Base-by-base conservation (phyloP, 2,888 invertebrate species). In the Philaethria dido region DNA sequence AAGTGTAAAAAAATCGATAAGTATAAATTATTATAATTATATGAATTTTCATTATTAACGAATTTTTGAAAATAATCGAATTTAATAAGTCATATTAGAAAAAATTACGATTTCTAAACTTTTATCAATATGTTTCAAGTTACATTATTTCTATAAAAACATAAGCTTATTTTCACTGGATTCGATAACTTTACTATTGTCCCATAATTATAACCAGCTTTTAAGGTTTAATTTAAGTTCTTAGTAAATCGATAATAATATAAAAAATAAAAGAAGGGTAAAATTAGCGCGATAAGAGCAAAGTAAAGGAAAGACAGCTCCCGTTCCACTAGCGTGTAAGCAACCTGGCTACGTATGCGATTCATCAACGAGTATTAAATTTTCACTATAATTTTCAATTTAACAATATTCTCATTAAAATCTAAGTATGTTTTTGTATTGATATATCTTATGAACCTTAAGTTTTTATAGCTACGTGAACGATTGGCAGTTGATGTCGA, bases 321-420 rank as follows among this genome's bases (percentile, higher is more conserved):
- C 54, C 64, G 62, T 48, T 68, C 55, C 52, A 63, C 62, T 69
- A 69, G 69, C 68, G 66, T 70, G 68, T 57, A 72, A 72, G 72
- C 69, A 78, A 77, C 69, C 69, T 64, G 74, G 80, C 80, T 83
- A 83, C 79, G 81, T 82, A 86, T 78, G 84, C 77, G 83, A 85
- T 86, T 83, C 80, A 80, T 85, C 79, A 90, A 91, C 89, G 89
- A 87, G 82, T 88, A 87, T 90, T 91, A 90, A 90, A 89, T 89
- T 90, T 89, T 88, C 77, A 84, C 88, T 91, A 90, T 86, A 88
- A 86, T 82, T 78, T 33, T 87, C 86, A 84, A 80, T 88, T 88
- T 85, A 91, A 91, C 88, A 89, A 89, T 87, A 84, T 84, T 80
- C 73, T 80, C 80, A 86, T 87, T 87, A 71, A 84, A 81, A 68